Conservation (phyloP, 1,140 invertebrate species). For the Chelonus insularis region DNA sequence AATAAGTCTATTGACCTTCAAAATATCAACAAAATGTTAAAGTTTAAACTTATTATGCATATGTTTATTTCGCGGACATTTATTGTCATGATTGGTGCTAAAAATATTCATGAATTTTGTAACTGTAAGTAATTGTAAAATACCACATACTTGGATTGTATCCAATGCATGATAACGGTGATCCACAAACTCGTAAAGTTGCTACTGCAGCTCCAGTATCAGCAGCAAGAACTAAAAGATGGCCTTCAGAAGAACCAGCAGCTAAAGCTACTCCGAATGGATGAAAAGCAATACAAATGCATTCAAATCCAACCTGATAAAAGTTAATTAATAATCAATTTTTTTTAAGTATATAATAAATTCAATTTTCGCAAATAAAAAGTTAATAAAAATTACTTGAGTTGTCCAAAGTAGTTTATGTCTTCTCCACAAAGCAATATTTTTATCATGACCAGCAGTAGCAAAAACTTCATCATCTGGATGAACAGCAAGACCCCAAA, state of each 20-base stretch:
- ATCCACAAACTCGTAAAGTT: slow-evolving; percentile 83
- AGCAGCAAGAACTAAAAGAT: slow-evolving; percentile 81
- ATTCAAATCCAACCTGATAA: slow-evolving; percentile 74
- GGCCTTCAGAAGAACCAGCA: slow-evolving; percentile 86
- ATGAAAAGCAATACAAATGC: slow-evolving; percentile 83
- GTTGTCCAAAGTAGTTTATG: slow-evolving; percentile 85
- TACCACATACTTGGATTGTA: slow-evolving; percentile 87
- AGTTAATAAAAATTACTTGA: slow-evolving; percentile 64
- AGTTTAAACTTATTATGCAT: too few relatives aligned
- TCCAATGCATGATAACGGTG: slow-evolving; percentile 78
- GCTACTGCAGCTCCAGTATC: slow-evolving; percentile 80
- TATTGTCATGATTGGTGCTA: too few relatives aligned
- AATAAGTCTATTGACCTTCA: too few relatives aligned
- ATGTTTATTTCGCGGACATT: too few relatives aligned
- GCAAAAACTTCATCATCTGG: slow-evolving; percentile 90
- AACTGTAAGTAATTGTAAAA: background rate
- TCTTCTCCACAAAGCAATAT: slow-evolving; percentile 85
- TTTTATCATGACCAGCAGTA: slow-evolving; percentile 90
- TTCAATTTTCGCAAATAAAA: too few relatives aligned
- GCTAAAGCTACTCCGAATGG: slow-evolving; percentile 83
- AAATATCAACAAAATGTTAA: too few relatives aligned
- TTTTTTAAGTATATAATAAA: too few relatives aligned
- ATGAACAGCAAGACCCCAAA: slow-evolving; percentile 88
- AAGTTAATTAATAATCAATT: background rate
- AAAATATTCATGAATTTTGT: too few relatives aligned